Evolutionary conservation across 2,113 vertebrate species (phyloP).

Genomic region (human): DNA sequence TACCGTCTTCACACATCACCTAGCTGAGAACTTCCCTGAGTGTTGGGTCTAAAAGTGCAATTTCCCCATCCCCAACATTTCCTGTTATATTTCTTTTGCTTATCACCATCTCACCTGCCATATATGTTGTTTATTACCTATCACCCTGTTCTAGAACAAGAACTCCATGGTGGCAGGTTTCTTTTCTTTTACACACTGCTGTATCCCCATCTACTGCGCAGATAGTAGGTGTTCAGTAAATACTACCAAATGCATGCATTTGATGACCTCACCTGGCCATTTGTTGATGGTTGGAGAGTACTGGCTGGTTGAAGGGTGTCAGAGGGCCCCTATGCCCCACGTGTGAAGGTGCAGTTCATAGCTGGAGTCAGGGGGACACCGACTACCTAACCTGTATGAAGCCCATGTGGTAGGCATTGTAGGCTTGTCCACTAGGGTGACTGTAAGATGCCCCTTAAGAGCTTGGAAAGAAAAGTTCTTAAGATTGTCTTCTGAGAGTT

Average conservation of each 20-base stretch:
- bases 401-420: background rate
- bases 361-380: background rate
- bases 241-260: background rate
- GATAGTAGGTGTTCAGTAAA: background rate
- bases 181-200: background rate
- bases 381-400: background rate
- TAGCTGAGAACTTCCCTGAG: background rate
- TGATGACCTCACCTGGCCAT: background rate
- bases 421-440: background rate
- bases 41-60: background rate
- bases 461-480: background rate
- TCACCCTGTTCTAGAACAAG: background rate
- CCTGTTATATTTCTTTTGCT: background rate
- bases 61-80: background rate
- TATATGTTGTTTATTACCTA: background rate
- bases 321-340: background rate
- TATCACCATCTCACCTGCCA: background rate
- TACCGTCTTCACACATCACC: background rate
- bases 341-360: background rate
- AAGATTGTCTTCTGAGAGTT: background rate
- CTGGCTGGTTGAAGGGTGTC: background rate
- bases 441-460: background rate
- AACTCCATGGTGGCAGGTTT: background rate
- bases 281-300: background rate
- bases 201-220: background rate